phyloP scores from a whole-genome alignment of 2,888 invertebrate genomes.

The Ophioninae sp. region DNA sequence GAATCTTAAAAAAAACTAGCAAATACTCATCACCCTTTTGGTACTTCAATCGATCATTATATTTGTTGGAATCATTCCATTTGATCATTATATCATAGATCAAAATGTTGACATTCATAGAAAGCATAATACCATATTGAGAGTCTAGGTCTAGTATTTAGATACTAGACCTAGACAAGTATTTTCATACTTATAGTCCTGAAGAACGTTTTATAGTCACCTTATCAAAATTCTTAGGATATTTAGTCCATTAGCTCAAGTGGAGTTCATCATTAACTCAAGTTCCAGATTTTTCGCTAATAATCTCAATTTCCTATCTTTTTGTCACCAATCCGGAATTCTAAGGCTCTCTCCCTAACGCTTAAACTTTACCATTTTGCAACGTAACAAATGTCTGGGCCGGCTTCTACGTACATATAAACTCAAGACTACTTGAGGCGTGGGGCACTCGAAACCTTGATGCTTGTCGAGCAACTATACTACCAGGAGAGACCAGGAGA shows the following conservation, averaged over 20 bases:
- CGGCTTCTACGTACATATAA: not conserved
- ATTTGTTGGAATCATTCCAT: not conserved
- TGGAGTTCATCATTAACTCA: too few relatives aligned
- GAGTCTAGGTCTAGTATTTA: too few relatives aligned
- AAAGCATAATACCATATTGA: not conserved
- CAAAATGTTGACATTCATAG: not conserved
- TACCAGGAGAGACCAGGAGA: not conserved
- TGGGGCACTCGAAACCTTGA: conserved; percentile 47
- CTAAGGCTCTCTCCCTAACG: not conserved
- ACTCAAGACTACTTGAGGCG: conserved; percentile 23
- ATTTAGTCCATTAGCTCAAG: too few relatives aligned
- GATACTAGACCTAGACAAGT: too few relatives aligned
- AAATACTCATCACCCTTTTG: not conserved
- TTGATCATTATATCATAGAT: not conserved
- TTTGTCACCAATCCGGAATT: not conserved
- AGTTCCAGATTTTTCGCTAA: not conserved
- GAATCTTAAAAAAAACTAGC: conserved; percentile 5
- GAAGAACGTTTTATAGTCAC: too few relatives aligned
- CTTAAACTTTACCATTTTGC: conserved; percentile 19
- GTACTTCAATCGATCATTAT: not conserved
- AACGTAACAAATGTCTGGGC: conserved; percentile 10
- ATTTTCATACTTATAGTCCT: too few relatives aligned
- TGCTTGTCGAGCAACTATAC: conserved; percentile 52
- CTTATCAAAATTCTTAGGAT: too few relatives aligned
- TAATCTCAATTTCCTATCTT: not conserved